Base-by-base conservation (phyloP, 2,888 invertebrate genomes). In the Molorchus minor region DNA sequence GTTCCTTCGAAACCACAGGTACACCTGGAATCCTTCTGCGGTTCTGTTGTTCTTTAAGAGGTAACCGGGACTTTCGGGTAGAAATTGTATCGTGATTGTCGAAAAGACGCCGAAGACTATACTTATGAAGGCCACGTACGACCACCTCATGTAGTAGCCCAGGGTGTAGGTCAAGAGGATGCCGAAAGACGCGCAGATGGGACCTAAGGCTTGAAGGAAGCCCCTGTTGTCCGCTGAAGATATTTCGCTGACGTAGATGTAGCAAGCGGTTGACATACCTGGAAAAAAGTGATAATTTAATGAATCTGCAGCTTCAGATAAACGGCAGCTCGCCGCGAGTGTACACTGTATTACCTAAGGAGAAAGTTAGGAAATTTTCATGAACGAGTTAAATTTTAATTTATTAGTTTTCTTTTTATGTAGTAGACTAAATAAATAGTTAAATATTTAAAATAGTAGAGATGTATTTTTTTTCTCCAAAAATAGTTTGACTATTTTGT, bases 21-120 rank as follows among this genome's bases (percentile, higher is more conserved):
- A 82, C 0, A 88, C 82, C 52, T 84, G 82, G 71, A 86, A 86
- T 7, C 61, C 61, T 40, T 0, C 88, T 86, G 73, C 86, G 85
- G 45, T 85, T 82, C 75, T 83, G 83, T 58, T 85, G 82, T 84
- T 71, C 0, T 87, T 85, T 0, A 86, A 83, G 1, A 90, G 78
- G 86, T 89, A 89, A 0, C 87, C 82, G 0, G 90, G 90, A 7
- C 88, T 88, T 73, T 90, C 90, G 0, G 90, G 90, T 1, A 87
- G 82, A 72, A 87, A 83, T 62, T 86, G 85, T 80, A 87, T 85
- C 2, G 85, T 78, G 65, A 85, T 80, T 2, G 86, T 82, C 2
- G 86, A 86, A 33, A 86, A 78, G 0, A 86, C 71, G 0, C 85
- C 85, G 43, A 86, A 82, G 40, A 38, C n/a, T 30, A 88, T 85